A percentile compares a stretch with the other conserved stretches of the same genome.
These are phyloP conservation scores for Masnerella sp. DNA, from an alignment of 2,888 invertebrate species.

Conservation along the genomic window DNA sequence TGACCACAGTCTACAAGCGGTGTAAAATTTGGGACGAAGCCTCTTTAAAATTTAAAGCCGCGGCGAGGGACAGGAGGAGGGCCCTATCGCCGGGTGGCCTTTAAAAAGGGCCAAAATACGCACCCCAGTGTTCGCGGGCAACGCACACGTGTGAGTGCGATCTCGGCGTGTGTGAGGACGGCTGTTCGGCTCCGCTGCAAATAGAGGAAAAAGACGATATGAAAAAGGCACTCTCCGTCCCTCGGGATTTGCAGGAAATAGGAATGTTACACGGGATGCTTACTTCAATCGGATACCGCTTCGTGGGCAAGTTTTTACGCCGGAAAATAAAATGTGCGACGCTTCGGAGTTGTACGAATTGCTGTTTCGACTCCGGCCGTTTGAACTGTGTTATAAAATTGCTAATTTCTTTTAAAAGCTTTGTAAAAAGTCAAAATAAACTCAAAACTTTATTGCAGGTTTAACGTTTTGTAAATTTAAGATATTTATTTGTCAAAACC, in stretches of 20 bases:
- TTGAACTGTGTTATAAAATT: no score
- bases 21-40: conserved; percentile 27
- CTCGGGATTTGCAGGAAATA: conserved; percentile 53
- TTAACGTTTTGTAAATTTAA: no score
- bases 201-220: conserved; percentile 32
- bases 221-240: conserved; percentile 41
- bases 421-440: no score
- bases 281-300: conserved; percentile 49
- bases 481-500: no score
- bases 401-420: no score
- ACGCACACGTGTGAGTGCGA: conserved; percentile 13
- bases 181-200: conserved; percentile 29
- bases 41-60: conserved; percentile 58
- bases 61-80: background rate
- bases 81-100: conserved; percentile 38
- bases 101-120: conserved; percentile 28
- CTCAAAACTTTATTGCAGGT: no score
- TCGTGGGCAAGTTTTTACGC: conserved; percentile 48
- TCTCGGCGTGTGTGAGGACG: conserved; percentile 14
- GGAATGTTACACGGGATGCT: conserved; percentile 48
- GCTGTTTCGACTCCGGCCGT: no score
- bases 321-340: conserved; percentile 32
- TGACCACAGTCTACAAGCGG: conserved; percentile 47
- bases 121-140: no score
- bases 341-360: conserved; percentile 22